Evolutionary conservation across 2,113 vertebrate species (phyloP).

Genomic region (Zonotrichia leucophrys): DNA sequence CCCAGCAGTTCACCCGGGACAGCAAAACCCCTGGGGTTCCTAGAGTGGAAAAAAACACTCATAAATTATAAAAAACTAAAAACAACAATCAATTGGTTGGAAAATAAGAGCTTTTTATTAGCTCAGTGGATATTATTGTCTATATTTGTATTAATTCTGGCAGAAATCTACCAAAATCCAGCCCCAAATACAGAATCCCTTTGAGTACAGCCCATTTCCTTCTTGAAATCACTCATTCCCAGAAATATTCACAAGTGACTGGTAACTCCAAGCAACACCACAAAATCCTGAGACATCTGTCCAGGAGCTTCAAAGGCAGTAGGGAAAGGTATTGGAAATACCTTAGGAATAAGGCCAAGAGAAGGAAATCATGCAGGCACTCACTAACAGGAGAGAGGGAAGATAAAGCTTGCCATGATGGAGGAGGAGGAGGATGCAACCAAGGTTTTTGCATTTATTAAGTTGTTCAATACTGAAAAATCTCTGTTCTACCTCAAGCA

Average conservation of each 20-base stretch:
- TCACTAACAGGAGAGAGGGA: neutral
- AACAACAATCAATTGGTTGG: neutral
- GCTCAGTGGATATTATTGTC: neutral
- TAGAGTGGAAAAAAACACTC: neutral
- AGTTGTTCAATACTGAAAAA: neutral
- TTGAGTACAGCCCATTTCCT: neutral
- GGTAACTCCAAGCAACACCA: neutral
- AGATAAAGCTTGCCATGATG: neutral
- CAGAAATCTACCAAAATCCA: neutral
- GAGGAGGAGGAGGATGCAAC: neutral
- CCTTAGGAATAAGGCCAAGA: neutral
- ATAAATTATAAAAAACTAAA: neutral
- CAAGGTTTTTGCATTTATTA: neutral
- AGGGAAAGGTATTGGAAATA: neutral
- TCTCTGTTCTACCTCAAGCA: neutral
- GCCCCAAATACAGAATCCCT: neutral
- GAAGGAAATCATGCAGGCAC: neutral
- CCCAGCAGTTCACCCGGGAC: slow-evolving; percentile 84
- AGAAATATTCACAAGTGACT: neutral
- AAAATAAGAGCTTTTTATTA: neutral
- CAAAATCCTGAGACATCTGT: neutral
- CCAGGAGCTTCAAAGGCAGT: neutral
- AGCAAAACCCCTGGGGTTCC: slow-evolving; percentile 72
- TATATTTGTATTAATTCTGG: neutral
- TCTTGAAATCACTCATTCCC: neutral